Base-by-base conservation (phyloP, 2,113 vertebrate species). In the Danionella cerebrum region DNA sequence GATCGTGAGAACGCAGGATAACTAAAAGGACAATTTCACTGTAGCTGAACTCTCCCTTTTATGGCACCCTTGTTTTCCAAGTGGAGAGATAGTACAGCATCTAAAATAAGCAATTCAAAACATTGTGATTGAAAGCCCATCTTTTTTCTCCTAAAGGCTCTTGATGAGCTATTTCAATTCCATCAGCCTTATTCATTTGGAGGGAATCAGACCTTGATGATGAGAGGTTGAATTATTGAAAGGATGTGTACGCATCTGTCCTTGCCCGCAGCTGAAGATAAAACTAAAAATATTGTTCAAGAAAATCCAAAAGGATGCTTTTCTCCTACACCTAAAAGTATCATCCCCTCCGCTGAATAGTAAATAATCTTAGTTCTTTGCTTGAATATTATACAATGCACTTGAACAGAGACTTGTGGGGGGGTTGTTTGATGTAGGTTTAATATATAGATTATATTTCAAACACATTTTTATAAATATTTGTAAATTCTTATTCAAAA, bases 131-230 rank as follows among this genome's bases (percentile, higher is more conserved):
- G 2, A 60, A 29, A 44, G 16, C 13, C 16, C 21, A 19, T 19
- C 11, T 50, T 3, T 8, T 6, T 41, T 25, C 14, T 18, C 21
- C 24, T 21, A 38, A 47, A 48, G 54, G 51, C 6, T 44, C 13
- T 57, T 44, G 51, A 64, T 57, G 47, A 45, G 54, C 25, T 62
- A 38, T 48, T 60, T 25, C 27, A 39, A 6, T 38, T 16, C 39
- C 19, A 29, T 70, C 33, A 62, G 58, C 24, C 53, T 14, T 27
- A 10, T 38, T 12, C 33, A 67, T 55, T 74, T 47, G 59, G 5
- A 29, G 13, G 11, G 39, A 74, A 66, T 42, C 54, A 54, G 36
- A 60, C 22, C 55, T 52, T 47, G 13, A 33, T 51, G 53, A 65
- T 45, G 66, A 70, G 22, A 59, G 44, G 5, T 10, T 29, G 3